These are phyloP conservation scores for Sporophila hypoxantha DNA, from an alignment of 2,113 vertebrate species.

Conservation along the genomic window DNA sequence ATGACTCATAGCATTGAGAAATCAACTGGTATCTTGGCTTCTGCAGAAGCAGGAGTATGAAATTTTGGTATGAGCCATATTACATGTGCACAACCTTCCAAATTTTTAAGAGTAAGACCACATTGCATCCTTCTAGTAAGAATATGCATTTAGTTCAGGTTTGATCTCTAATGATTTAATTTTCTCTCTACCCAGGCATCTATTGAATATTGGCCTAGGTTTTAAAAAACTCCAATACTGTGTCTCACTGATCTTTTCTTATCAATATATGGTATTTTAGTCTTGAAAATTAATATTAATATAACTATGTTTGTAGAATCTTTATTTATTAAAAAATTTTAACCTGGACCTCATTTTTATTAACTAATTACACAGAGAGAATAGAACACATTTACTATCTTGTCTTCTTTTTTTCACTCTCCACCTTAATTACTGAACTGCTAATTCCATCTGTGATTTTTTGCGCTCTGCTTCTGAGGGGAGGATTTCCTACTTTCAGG, in stretches of 20 bases:
- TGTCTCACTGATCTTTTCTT: background rate
- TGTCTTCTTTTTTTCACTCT: background rate
- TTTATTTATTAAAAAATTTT: background rate
- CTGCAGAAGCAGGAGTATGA: background rate
- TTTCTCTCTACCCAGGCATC: background rate
- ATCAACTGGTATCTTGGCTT: background rate
- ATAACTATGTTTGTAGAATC: background rate
- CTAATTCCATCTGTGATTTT: background rate
- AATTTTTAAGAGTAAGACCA: background rate
- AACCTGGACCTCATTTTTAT: background rate
- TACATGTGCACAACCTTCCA: background rate
- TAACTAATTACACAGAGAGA: background rate
- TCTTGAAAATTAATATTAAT: background rate
- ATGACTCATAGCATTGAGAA: background rate
- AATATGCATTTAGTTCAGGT: background rate
- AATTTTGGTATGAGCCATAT: background rate
- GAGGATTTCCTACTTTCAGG: background rate
- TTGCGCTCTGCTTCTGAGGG: background rate
- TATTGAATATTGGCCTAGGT: background rate
- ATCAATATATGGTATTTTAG: background rate
- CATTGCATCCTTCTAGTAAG: background rate
- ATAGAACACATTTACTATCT: background rate
- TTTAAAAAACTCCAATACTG: background rate
- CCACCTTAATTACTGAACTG: background rate
- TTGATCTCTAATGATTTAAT: background rate